Percentiles rank a stretch among this genome's conserved stretches.
phyloP scores from a whole-genome alignment of 2,888 invertebrate genomes.

The Lumbricus terrestris region DNA sequence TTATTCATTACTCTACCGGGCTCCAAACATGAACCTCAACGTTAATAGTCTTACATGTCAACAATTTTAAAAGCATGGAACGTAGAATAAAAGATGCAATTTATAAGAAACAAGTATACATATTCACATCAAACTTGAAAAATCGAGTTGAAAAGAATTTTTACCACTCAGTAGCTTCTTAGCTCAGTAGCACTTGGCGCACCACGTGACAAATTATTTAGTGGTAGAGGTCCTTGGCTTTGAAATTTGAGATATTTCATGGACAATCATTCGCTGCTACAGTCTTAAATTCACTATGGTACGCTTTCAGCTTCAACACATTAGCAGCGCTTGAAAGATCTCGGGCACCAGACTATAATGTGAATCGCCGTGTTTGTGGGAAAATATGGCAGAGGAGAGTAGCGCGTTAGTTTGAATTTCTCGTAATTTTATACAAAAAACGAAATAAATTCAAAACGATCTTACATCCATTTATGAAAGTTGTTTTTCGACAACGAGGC shows the following conservation, averaged over 20 bases:
- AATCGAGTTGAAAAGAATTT: neutral
- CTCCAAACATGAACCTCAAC: no score
- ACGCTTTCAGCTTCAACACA: neutral
- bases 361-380: neutral
- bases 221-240: no score
- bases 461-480: neutral
- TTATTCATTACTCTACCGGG: no score
- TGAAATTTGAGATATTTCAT: no score
- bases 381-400: constrained; percentile 8
- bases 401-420: constrained; percentile 13
- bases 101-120: no score
- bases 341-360: neutral
- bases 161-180: no score
- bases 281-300: neutral
- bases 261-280: neutral
- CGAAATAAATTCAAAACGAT: neutral
- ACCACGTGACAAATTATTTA: neutral
- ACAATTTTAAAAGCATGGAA: no score
- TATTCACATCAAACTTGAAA: no score
- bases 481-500: neutral
- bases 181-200: no score
- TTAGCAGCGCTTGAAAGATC: neutral
- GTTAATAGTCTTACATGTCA: no score
- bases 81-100: no score
- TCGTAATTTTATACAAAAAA: neutral